Conservation (phyloP, 2,888 invertebrate species). For the Hoplodrina blanda region DNA sequence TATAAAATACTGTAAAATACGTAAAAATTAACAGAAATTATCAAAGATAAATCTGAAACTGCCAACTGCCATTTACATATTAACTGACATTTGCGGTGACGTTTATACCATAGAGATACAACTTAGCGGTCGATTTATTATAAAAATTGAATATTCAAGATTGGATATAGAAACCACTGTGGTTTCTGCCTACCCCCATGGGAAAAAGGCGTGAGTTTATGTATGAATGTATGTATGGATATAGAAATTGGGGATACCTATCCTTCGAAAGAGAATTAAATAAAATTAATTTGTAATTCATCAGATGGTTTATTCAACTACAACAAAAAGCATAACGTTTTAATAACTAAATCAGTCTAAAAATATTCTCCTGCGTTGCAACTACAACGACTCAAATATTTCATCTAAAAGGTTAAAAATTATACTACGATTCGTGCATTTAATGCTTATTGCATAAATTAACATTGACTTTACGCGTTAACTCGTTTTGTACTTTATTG, state of each 20-base stretch:
- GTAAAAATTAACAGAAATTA: not conserved
- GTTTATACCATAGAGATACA: not conserved
- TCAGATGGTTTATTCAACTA: constrained; percentile 89
- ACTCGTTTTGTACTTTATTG: constrained; percentile 53
- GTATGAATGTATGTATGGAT: too few relatives aligned
- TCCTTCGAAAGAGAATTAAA: constrained; percentile 41
- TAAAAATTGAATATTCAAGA: too few relatives aligned
- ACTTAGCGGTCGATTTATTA: too few relatives aligned
- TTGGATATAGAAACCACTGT: too few relatives aligned
- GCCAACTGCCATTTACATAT: too few relatives aligned
- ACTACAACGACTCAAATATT: constrained; percentile 85
- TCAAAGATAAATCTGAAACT: too few relatives aligned
- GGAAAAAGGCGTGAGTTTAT: too few relatives aligned
- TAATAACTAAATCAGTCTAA: constrained; percentile 91
- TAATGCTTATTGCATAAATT: constrained; percentile 56
- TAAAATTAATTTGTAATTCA: constrained; percentile 68
- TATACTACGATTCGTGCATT: constrained; percentile 73
- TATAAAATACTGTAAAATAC: constrained; percentile 41
- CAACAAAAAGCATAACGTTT: constrained; percentile 90
- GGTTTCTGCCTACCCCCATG: too few relatives aligned
- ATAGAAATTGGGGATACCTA: too few relatives aligned
- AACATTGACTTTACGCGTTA: constrained; percentile 38
- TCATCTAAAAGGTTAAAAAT: constrained; percentile 83
- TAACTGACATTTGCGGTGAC: not conserved
- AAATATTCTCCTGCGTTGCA: constrained; percentile 87